These are phyloP conservation scores for Myoxocephalus aenaeus DNA, from an alignment of 2,797 vertebrate species.

Conservation along the genomic window DNA sequence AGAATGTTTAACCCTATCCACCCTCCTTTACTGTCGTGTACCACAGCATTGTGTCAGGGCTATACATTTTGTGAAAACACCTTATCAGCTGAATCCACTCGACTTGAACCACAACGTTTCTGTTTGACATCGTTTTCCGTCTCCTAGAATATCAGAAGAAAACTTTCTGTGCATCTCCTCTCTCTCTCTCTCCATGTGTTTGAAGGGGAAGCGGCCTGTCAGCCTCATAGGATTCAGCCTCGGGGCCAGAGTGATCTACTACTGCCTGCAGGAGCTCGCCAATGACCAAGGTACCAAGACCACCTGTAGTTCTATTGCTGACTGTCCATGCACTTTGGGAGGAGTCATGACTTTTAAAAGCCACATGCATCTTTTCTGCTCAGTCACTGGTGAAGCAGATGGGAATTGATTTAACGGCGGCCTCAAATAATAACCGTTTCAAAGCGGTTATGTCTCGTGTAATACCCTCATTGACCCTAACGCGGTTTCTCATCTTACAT, in stretches of 20 bases:
- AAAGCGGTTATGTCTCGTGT: not conserved
- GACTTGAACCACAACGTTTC: not conserved
- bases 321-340: not conserved
- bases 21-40: not conserved
- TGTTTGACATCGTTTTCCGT: not conserved
- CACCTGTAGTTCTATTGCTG: not conserved
- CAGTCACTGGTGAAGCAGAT: not conserved
- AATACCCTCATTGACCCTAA: not conserved
- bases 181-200: slow-evolving; percentile 24
- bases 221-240: slow-evolving; percentile 97
- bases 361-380: not conserved
- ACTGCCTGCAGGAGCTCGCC: slow-evolving; percentile 96
- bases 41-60: not conserved
- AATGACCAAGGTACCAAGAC: slow-evolving; percentile 89
- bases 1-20: too few relatives aligned
- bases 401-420: not conserved
- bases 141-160: not conserved
- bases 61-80: not conserved
- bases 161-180: not conserved
- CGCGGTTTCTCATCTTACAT: not conserved
- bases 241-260: slow-evolving; percentile 97
- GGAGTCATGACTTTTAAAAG: not conserved
- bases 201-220: slow-evolving; percentile 93
- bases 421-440: slow-evolving; percentile 1
- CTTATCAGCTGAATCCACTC: not conserved